Evolutionary conservation across 2,888 invertebrate genomes (phyloP).

Genomic region (Phengaris alcon): DNA sequence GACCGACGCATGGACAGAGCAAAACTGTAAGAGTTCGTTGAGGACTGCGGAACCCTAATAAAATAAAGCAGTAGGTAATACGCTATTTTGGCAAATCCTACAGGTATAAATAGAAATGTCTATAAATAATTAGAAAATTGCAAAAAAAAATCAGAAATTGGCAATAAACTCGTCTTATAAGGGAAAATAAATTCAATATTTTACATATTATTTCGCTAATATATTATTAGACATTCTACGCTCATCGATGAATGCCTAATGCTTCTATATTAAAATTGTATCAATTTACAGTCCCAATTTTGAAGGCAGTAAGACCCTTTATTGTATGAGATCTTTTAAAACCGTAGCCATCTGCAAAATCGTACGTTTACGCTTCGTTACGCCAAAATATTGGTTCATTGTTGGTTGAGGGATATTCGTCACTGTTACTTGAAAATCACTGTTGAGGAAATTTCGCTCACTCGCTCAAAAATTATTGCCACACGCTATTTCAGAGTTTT

Average conservation of each 20-base stretch:
- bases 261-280: slow-evolving; percentile 22
- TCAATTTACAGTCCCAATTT: slow-evolving; percentile 21
- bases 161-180: neutral
- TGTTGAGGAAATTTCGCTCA: slow-evolving; percentile 36
- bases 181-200: slow-evolving; percentile 16
- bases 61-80: too few species aligned
- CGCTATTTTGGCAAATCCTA: too few species aligned
- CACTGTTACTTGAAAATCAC: slow-evolving; percentile 49
- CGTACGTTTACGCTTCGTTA: slow-evolving; percentile 45
- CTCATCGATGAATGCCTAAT: neutral
- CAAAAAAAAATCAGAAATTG: neutral
- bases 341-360: slow-evolving; percentile 64
- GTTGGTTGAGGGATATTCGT: slow-evolving; percentile 36
- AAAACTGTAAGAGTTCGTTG: too few species aligned
- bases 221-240: neutral
- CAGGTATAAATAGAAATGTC: too few species aligned
- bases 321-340: slow-evolving; percentile 60
- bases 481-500: slow-evolving; percentile 11
- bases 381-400: slow-evolving; percentile 43
- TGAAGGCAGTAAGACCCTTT: slow-evolving; percentile 52
- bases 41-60: too few species aligned
- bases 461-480: slow-evolving; percentile 32
- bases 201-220: neutral
- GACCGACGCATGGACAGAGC: too few species aligned
- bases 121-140: too few species aligned